Percentiles rank a stretch among this genome's conserved stretches.
Evolutionary conservation across 2,888 invertebrate genomes (phyloP).

Genomic region (Platynereis dumerilii): DNA sequence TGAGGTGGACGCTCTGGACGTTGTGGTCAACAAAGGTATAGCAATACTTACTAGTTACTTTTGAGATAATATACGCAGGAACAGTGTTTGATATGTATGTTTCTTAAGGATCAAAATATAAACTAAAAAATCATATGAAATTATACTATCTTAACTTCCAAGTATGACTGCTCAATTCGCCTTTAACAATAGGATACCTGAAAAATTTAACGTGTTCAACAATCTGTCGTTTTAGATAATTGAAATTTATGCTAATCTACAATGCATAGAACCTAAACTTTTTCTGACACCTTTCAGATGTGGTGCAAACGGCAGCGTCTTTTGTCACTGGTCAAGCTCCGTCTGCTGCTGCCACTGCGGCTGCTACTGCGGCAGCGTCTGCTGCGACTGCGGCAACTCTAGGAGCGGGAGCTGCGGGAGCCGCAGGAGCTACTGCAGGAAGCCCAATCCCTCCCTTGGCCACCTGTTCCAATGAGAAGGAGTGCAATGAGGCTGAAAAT

Average conservation of each 20-base stretch:
- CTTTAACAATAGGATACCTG: too few species aligned
- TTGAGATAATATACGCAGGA: too few species aligned
- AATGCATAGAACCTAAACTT: too few species aligned
- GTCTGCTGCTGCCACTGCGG: constrained; percentile 22
- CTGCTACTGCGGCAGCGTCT: constrained; percentile 23
- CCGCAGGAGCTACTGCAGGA: constrained; percentile 8
- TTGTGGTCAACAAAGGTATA: constrained; percentile 32
- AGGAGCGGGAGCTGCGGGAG: constrained; percentile 4
- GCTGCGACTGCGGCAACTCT: constrained; percentile 8
- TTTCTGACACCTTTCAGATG: too few species aligned
- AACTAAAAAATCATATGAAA: too few species aligned
- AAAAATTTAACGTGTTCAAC: too few species aligned
- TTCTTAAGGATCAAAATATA: too few species aligned
- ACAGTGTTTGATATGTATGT: too few species aligned
- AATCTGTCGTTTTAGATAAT: too few species aligned
- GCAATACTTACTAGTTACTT: background rate
- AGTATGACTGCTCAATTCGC: too few species aligned
- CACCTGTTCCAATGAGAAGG: constrained; percentile 39
- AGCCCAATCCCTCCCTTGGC: background rate
- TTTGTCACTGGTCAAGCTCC: constrained; percentile 20
- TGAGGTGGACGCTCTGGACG: constrained; percentile 72
- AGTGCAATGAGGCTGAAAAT: constrained; percentile 35
- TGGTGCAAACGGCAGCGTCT: constrained; percentile 24
- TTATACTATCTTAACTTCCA: too few species aligned
- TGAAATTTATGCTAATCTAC: too few species aligned